Base-by-base conservation (phyloP, 1,140 invertebrate genomes). In the Bombus waltoni region DNA sequence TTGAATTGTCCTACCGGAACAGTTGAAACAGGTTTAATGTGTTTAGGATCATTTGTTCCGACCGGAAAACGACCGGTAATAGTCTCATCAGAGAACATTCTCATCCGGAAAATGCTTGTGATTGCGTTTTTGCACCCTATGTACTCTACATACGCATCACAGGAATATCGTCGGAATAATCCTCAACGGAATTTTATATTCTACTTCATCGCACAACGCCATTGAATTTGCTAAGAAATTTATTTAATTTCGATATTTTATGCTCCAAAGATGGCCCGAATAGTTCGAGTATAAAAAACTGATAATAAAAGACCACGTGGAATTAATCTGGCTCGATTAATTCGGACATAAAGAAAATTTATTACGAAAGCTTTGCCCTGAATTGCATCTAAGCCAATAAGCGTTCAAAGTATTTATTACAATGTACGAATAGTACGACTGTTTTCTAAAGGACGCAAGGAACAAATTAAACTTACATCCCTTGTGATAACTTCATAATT, bases 11-110 rank as follows among this genome's bases (percentile, higher is more conserved):
- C 75, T 81, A 81, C 53, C 76, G 84, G 72, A 74, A 71, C 62
- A 76, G 62, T 59, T 62, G 83, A 83, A 89, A 89, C 88, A 70
- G 73, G 57, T 80, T 83, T 89, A 89, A 89, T 75, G 88, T 75
- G 77, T 88, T 89, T 89, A 89, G 87, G 87, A 77, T 89, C 84
- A 65, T 83, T 89, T 83, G 87, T 89, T 80, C 76, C 84, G 85
- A 38, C 84, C 84, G 87, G 84, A 44, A 82, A 89, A 85, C 68
- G 80, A 68, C 72, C 87, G 65, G 80, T 81, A 89, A 86, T 85
- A 82, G 83, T 80, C 88, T 89, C 87, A 86, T 89, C 83, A 65
- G 83, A 32, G 88, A 75, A 70, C 81, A 86, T 83, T 86, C 81
- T 65, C 80, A 59, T 76, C 87, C 59, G 79, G 88, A 80, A 89